Percentiles rank a stretch among this genome's conserved stretches.
Evolutionary conservation across 2,888 invertebrate genomes (phyloP).

Genomic region (Drosophila paracracens): DNA sequence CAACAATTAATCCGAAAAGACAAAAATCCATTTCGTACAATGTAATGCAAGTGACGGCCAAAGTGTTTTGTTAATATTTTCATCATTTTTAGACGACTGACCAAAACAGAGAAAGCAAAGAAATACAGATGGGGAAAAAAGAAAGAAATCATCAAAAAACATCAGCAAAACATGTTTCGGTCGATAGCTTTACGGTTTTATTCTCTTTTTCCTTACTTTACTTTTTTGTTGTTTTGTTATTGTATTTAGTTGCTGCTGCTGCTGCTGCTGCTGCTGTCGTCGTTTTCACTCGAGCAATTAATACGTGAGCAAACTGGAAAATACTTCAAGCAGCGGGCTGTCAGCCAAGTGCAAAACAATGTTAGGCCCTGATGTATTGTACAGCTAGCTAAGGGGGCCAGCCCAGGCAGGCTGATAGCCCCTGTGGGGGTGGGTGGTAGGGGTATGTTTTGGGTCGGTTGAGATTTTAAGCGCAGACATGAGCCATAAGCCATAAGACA

Average conservation of each 20-base stretch:
- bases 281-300: slow-evolving; percentile 79
- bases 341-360: slow-evolving; percentile 75
- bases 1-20: slow-evolving; percentile 27
- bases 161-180: slow-evolving; percentile 68
- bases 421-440: slow-evolving; percentile 15
- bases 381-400: slow-evolving; percentile 1
- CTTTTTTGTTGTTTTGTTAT: slow-evolving; percentile 19
- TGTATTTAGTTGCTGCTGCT: slow-evolving; percentile 11
- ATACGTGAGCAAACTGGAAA: slow-evolving; percentile 80
- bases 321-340: slow-evolving; percentile 52
- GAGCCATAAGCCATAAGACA: slow-evolving; percentile 59
- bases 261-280: slow-evolving; percentile 47
- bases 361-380: slow-evolving; percentile 69
- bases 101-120: slow-evolving; percentile 18
- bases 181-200: slow-evolving; percentile 62
- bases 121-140: slow-evolving; percentile 13
- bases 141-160: slow-evolving; percentile 54
- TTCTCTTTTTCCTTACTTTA: slow-evolving; percentile 9
- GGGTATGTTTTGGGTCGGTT: slow-evolving; percentile 38
- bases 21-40: slow-evolving; percentile 51
- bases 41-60: slow-evolving; percentile 32
- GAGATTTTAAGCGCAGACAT: slow-evolving; percentile 53
- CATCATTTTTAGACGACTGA: slow-evolving; percentile 36
- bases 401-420: neutral
- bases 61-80: slow-evolving; percentile 54